Conservation (phyloP, 2,888 invertebrate species). For the Germaria angustata region DNA sequence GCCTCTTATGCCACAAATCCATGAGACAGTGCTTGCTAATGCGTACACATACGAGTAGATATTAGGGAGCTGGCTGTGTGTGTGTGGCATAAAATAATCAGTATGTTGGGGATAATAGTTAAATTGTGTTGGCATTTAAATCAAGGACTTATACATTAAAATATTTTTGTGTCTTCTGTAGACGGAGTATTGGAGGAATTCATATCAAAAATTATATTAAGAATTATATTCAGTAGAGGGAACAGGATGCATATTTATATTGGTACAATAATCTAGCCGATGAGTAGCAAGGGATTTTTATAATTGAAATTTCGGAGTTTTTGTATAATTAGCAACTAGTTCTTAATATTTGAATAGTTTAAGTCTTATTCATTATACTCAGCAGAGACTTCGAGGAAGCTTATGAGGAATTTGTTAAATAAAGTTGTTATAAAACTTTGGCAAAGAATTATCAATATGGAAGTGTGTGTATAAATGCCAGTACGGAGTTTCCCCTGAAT, state of each 20-base stretch:
- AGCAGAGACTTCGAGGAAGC: too few relatives aligned
- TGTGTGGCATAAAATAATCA: not conserved
- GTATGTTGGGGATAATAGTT: conserved; percentile 39
- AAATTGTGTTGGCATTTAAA: conserved; percentile 57
- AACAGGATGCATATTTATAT: not conserved
- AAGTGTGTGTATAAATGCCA: too few relatives aligned
- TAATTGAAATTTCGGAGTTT: not conserved
- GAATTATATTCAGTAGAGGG: not conserved
- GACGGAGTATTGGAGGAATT: not conserved
- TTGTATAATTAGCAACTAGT: too few relatives aligned
- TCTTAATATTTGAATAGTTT: too few relatives aligned
- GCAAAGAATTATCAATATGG: too few relatives aligned
- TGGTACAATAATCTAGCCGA: not conserved
- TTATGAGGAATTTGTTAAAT: too few relatives aligned
- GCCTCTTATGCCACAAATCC: conserved; percentile 18
- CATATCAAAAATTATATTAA: not conserved
- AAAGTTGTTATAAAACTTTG: too few relatives aligned
- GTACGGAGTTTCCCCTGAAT: too few relatives aligned
- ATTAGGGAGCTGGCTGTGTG: not conserved
- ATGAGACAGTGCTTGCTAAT: not conserved
- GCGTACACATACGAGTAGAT: not conserved
- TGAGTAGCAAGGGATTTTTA: not conserved
- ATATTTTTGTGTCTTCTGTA: not conserved
- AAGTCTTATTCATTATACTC: too few relatives aligned
- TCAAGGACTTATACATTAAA: conserved; percentile 35